phyloP scores from a whole-genome alignment of 92 coral and sea anemone genomes.

The Palythoa grandis region DNA sequence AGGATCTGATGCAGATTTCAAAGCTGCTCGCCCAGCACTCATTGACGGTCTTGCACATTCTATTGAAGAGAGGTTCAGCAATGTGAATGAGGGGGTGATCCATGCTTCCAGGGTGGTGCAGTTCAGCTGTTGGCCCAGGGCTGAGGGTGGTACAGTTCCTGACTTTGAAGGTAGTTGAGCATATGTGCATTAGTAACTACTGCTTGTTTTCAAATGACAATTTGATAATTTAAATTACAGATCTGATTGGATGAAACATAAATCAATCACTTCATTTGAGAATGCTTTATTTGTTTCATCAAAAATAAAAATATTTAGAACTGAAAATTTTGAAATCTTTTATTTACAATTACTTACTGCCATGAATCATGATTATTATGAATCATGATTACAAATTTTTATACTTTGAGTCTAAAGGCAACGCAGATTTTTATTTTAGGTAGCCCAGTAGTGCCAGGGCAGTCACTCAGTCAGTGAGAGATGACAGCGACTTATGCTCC shows the following conservation, averaged over 20 bases:
- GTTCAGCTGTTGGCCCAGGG: too few relatives aligned
- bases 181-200: neutral
- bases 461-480: conserved; percentile 9
- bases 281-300: conserved; percentile 26
- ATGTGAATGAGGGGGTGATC: conserved; percentile 8
- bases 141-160: too few relatives aligned
- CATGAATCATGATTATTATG: conserved; percentile 24
- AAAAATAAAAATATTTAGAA: conserved; percentile 19
- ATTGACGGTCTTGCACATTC: conserved; percentile 8
- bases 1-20: conserved; percentile 17
- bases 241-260: conserved; percentile 22
- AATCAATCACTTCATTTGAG: conserved; percentile 25
- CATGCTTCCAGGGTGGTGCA: neutral
- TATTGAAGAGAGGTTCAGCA: conserved; percentile 15
- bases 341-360: conserved; percentile 24
- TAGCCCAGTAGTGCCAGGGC: conserved; percentile 18
- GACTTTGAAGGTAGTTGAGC: too few relatives aligned
- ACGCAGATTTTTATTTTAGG: conserved; percentile 10
- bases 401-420: conserved; percentile 7
- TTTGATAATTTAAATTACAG: conserved; percentile 28
- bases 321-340: conserved; percentile 5
- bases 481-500: conserved; percentile 7
- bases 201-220: conserved; percentile 19
- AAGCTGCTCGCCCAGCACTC: conserved; percentile 5
- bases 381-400: conserved; percentile 14